These are phyloP conservation scores for Eulemur macaco DNA, from an alignment of 2,113 vertebrate species.

Conservation along the genomic window DNA sequence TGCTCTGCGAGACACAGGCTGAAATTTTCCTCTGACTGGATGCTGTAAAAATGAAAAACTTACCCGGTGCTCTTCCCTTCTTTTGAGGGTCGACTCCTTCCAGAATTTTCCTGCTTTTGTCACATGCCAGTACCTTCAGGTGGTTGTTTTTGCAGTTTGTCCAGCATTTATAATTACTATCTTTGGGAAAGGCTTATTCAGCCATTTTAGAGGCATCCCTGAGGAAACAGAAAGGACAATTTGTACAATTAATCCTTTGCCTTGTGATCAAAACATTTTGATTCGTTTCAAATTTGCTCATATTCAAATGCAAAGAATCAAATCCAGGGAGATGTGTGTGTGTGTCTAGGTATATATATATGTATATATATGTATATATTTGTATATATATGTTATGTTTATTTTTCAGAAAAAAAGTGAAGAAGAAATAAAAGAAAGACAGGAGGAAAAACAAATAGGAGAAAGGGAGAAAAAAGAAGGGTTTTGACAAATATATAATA, in stretches of 20 bases:
- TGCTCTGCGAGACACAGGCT: background rate
- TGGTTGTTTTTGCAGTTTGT: background rate
- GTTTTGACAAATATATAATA: background rate
- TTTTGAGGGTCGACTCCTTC: background rate
- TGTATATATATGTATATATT: background rate
- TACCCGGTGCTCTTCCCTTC: background rate
- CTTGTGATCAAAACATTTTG: background rate
- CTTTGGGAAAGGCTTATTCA: background rate
- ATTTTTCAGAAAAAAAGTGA: background rate
- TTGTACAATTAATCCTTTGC: background rate
- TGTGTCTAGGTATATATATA: no score
- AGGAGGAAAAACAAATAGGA: background rate
- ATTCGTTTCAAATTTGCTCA: background rate
- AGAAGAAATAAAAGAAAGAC: background rate
- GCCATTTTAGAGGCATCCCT: background rate
- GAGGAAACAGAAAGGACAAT: background rate
- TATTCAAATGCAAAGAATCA: background rate
- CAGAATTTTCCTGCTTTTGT: background rate
- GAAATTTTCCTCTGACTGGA: background rate
- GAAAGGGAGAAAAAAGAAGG: background rate
- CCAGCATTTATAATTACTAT: background rate
- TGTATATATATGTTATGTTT: background rate
- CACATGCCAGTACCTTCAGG: background rate
- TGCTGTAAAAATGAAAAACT: background rate
- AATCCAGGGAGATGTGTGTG: background rate